These are phyloP conservation scores for Odontocolon sp. DNA, from an alignment of 2,888 invertebrate species.

Conservation along the genomic window DNA sequence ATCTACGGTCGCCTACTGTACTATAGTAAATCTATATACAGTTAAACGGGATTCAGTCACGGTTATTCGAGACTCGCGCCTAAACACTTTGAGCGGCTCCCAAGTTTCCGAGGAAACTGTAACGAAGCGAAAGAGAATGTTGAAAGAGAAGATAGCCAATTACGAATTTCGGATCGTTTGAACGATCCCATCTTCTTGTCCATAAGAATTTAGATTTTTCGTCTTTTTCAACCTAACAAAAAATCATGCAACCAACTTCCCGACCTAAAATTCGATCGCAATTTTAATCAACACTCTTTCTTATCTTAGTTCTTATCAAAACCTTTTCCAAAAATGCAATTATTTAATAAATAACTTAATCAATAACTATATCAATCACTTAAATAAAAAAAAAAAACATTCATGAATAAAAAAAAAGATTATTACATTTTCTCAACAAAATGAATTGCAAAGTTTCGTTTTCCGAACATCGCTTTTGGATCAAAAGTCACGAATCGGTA, in stretches of 20 bases:
- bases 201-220: too few species aligned
- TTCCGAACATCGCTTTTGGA: background rate
- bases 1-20: slow-evolving; percentile 11
- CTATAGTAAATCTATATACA: background rate
- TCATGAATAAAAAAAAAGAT: too few species aligned
- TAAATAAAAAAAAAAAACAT: too few species aligned
- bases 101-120: slow-evolving; percentile 32
- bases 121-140: slow-evolving; percentile 2
- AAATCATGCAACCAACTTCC: background rate
- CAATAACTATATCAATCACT: too few species aligned
- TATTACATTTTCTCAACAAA: too few species aligned
- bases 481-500: background rate
- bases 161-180: background rate
- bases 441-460: too few species aligned
- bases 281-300: background rate
- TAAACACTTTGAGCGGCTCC: slow-evolving; percentile 23
- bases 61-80: background rate
- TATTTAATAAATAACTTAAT: too few species aligned
- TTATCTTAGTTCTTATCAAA: background rate
- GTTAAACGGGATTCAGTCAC: slow-evolving; percentile 12
- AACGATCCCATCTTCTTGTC: background rate
- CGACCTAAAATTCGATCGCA: background rate
- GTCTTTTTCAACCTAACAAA: background rate
- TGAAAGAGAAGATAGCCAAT: background rate
- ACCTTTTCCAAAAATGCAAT: background rate